Percentiles rank a stretch among this genome's conserved stretches.
Evolutionary conservation across 2,113 vertebrate species (phyloP).

Genomic region (Sebastes schlegelii): DNA sequence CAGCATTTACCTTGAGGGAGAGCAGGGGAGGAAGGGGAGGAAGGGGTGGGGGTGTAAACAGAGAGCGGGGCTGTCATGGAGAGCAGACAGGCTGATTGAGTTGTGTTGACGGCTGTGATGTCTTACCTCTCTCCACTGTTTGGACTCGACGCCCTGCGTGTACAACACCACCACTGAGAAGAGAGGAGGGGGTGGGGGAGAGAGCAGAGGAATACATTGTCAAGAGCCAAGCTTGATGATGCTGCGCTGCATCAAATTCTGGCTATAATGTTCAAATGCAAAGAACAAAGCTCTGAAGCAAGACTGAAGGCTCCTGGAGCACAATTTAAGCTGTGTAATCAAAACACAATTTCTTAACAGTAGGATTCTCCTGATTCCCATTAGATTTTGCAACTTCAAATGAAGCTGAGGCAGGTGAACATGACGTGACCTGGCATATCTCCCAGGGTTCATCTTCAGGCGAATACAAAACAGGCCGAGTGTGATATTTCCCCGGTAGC

Average conservation of each 20-base stretch:
- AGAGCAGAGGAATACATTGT: slow-evolving; percentile 36
- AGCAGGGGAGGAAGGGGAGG: not conserved
- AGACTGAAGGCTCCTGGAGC: slow-evolving; percentile 36
- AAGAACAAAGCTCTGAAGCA: slow-evolving; percentile 32
- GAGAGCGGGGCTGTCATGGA: slow-evolving; percentile 29
- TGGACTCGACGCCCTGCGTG: slow-evolving; percentile 92
- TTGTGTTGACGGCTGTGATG: slow-evolving; percentile 44
- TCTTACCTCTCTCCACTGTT: slow-evolving; percentile 96
- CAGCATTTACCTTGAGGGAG: slow-evolving; percentile 55
- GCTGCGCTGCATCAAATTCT: slow-evolving; percentile 34
- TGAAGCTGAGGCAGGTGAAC: slow-evolving; percentile 15
- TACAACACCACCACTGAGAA: slow-evolving; percentile 93
- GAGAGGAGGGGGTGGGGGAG: slow-evolving; percentile 5
- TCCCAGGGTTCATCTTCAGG: slow-evolving; percentile 32
- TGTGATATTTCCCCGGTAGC: slow-evolving; percentile 37
- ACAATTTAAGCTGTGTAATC: slow-evolving; percentile 39
- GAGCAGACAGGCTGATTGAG: slow-evolving; percentile 55
- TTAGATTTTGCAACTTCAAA: slow-evolving; percentile 55
- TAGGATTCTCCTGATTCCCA: slow-evolving; percentile 44
- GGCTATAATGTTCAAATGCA: slow-evolving; percentile 33
- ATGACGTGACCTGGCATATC: slow-evolving; percentile 48
- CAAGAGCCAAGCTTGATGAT: slow-evolving; percentile 38
- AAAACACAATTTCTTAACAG: slow-evolving; percentile 50
- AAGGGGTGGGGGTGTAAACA: slow-evolving; percentile 17
- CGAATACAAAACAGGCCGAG: slow-evolving; percentile 46